Percentiles rank a stretch among this genome's conserved stretches.
Evolutionary conservation across 1,140 invertebrate species (phyloP).

Genomic region (Pseudomyrmex gracilis): DNA sequence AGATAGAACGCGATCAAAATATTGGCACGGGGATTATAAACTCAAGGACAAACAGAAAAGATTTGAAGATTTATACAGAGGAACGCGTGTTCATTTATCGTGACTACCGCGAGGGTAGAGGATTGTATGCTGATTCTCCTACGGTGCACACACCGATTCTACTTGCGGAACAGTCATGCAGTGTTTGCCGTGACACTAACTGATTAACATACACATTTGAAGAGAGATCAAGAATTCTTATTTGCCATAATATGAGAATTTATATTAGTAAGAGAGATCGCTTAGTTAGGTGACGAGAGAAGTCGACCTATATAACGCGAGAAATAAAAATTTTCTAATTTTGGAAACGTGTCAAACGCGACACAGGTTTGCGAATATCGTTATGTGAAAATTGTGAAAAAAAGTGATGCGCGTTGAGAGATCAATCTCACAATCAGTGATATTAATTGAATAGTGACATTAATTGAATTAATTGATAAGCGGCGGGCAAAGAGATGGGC

Average conservation of each 20-base stretch:
- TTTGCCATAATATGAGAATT: background rate
- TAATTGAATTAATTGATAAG: background rate
- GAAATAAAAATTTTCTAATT: background rate
- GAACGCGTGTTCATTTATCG: slow-evolving; percentile 26
- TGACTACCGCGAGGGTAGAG: slow-evolving; percentile 40
- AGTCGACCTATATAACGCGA: background rate
- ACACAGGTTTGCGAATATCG: background rate
- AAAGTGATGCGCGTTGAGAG: background rate
- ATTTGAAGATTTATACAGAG: slow-evolving; percentile 27
- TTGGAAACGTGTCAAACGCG: background rate
- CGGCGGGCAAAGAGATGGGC: slow-evolving; percentile 17
- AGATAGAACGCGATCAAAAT: background rate
- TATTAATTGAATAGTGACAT: background rate
- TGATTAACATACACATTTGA: slow-evolving; percentile 39
- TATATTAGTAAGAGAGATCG: slow-evolving; percentile 6
- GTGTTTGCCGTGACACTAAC: slow-evolving; percentile 62
- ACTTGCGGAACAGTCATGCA: slow-evolving; percentile 61
- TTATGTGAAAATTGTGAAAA: background rate
- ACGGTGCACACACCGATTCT: slow-evolving; percentile 30
- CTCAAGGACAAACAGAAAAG: background rate
- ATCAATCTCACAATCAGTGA: slow-evolving; percentile 21
- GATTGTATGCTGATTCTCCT: slow-evolving; percentile 40
- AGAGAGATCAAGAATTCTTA: background rate
- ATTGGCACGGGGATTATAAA: too few relatives aligned
- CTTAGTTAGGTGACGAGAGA: background rate